Conservation (phyloP, 2,888 invertebrate genomes). For the Cephus pulcher region DNA sequence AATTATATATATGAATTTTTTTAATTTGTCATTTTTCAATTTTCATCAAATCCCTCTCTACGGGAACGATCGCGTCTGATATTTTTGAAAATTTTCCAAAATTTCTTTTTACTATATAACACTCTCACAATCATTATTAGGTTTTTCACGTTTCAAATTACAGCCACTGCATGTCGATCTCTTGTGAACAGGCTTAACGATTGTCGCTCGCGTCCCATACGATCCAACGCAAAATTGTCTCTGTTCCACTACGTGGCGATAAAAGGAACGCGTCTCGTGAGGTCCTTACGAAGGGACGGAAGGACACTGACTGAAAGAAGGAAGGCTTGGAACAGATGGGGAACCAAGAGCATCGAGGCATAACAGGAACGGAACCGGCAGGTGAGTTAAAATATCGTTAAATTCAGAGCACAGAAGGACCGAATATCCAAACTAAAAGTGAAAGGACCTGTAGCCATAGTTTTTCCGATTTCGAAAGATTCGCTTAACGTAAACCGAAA, state of each 20-base stretch:
- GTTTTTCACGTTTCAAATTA: not conserved
- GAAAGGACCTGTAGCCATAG: not conserved
- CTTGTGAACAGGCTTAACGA: not conserved
- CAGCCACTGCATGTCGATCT: not conserved
- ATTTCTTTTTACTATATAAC: not conserved
- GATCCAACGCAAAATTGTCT: not conserved
- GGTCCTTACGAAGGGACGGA: constrained; percentile 42
- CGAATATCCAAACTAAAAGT: not conserved
- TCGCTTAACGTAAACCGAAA: not conserved
- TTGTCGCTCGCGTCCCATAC: not conserved
- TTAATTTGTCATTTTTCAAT: too few relatives aligned
- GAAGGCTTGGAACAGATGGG: constrained; percentile 50
- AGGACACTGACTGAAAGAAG: constrained; percentile 45
- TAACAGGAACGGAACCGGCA: constrained; percentile 46
- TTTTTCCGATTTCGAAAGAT: not conserved
- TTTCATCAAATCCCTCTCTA: too few relatives aligned
- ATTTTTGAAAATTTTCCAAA: not conserved
- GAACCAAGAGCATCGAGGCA: constrained; percentile 43
- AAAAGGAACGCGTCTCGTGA: constrained; percentile 6
- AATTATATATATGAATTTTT: too few relatives aligned
- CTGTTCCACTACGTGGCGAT: not conserved
- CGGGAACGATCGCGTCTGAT: too few relatives aligned
- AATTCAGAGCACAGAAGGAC: constrained; percentile 30
- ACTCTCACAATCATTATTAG: not conserved
- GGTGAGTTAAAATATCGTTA: constrained; percentile 54